phyloP scores from a whole-genome alignment of 92 coral and sea anemone species.

The Paragorgia papillata region DNA sequence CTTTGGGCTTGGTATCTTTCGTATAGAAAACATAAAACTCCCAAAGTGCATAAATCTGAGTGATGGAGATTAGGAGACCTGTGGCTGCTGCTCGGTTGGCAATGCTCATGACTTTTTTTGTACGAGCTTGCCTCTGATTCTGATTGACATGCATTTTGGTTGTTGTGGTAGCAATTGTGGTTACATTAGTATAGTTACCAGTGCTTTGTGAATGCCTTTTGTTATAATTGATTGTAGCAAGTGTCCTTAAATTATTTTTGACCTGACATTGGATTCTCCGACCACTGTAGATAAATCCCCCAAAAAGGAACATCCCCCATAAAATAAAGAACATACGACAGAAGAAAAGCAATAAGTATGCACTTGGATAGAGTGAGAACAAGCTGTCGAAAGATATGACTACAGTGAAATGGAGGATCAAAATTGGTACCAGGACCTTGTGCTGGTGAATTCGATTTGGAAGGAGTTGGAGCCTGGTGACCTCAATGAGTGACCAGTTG shows the following conservation, averaged over 20 bases:
- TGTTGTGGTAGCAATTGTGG: neutral
- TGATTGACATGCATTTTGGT: neutral
- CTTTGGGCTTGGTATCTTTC: neutral
- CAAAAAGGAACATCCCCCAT: constrained; percentile 29
- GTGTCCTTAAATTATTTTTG: neutral
- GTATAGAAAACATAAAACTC: constrained; percentile 32
- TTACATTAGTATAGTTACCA: neutral
- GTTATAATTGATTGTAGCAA: neutral
- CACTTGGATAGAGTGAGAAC: neutral
- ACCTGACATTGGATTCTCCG: constrained; percentile 7
- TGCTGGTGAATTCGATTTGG: constrained; percentile 27
- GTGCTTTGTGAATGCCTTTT: neutral
- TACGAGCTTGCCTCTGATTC: neutral
- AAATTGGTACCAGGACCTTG: constrained; percentile 27
- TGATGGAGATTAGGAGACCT: constrained; percentile 32
- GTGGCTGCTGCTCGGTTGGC: constrained; percentile 26
- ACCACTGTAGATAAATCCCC: constrained; percentile 21
- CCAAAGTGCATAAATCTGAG: constrained; percentile 34
- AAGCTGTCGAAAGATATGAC: constrained; percentile 1
- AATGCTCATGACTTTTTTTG: constrained; percentile 29
- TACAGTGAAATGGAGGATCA: constrained; percentile 8
- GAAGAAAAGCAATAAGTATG: neutral
- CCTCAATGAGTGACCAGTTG: constrained; percentile 33
- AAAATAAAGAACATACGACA: constrained; percentile 32
- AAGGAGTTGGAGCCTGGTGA: constrained; percentile 25